These are phyloP conservation scores for Eulimnadia texana DNA, from an alignment of 1,140 invertebrate species.

Conservation along the genomic window DNA sequence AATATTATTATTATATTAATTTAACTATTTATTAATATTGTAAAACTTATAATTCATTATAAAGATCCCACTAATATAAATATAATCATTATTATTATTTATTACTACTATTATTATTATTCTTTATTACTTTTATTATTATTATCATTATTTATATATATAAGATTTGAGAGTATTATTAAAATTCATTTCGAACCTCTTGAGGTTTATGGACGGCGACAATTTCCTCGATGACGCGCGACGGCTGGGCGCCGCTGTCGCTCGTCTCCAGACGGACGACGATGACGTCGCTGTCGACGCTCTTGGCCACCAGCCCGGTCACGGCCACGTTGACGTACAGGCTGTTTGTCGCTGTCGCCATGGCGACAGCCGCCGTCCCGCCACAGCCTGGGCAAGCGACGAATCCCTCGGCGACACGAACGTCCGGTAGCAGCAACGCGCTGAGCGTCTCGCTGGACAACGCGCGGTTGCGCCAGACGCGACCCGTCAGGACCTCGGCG, in stretches of 20 bases:
- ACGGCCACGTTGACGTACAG: conserved; percentile 66
- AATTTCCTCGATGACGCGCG: conserved; percentile 53
- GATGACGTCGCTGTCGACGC: conserved; percentile 46
- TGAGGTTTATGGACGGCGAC: conserved; percentile 25
- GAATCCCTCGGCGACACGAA: conserved; percentile 60
- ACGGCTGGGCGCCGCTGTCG: conserved; percentile 42
- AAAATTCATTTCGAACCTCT: conserved; percentile 21
- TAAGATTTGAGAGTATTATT: neutral
- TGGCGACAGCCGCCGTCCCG: conserved; percentile 69
- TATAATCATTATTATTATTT: too few species aligned
- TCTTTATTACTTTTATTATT: too few species aligned
- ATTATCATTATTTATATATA: too few species aligned
- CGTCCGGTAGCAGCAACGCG: conserved; percentile 46
- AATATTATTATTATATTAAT: too few species aligned
- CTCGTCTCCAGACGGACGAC: conserved; percentile 47
- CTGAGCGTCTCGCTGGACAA: conserved; percentile 65
- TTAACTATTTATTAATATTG: too few species aligned
- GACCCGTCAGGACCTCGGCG: conserved; percentile 25
- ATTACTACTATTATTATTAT: too few species aligned
- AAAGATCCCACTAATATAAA: too few species aligned
- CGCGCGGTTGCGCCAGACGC: conserved; percentile 31
- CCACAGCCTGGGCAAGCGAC: conserved; percentile 45
- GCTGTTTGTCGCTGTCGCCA: conserved; percentile 48
- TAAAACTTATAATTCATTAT: too few species aligned
- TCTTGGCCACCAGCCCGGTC: conserved; percentile 53